Evolutionary conservation across 2,113 vertebrate species (phyloP).

Genomic region (Ploceus nigricollis): DNA sequence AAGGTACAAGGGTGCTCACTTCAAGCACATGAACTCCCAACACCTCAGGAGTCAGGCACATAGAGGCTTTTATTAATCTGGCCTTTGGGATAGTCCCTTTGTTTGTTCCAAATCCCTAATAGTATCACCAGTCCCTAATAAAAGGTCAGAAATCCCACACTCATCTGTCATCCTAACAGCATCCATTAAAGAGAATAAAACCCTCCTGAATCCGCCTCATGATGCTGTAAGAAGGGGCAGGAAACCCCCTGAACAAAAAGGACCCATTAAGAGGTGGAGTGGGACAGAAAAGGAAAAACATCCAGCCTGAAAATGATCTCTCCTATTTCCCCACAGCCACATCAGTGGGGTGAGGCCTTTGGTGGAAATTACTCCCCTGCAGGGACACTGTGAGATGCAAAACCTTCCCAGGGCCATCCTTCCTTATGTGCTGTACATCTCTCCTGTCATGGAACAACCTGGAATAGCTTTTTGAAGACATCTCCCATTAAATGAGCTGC

Average conservation of each 20-base stretch:
- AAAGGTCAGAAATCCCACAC: background rate
- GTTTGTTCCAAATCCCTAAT: background rate
- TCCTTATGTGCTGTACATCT: background rate
- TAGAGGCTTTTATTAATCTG: background rate
- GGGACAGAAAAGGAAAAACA: background rate
- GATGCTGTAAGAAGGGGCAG: background rate
- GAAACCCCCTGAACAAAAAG: background rate
- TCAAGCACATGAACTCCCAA: background rate
- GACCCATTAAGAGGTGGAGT: background rate
- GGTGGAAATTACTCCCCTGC: background rate
- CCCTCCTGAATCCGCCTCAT: background rate
- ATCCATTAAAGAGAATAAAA: background rate
- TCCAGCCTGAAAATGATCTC: background rate
- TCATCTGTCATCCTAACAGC: background rate
- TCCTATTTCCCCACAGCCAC: background rate
- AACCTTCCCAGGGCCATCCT: background rate
- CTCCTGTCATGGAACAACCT: background rate
- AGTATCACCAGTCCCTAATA: background rate
- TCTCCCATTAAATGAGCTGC: background rate
- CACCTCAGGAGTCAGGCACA: background rate
- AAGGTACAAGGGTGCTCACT: background rate
- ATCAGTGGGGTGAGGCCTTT: background rate
- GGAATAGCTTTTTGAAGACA: slow-evolving; percentile 18
- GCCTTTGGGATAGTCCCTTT: background rate
- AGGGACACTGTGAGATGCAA: background rate